Evolutionary conservation across 1,140 invertebrate species (phyloP), one percentile per base, ranked within the genome.

Genomic region (Neuroterus valhalla): DNA sequence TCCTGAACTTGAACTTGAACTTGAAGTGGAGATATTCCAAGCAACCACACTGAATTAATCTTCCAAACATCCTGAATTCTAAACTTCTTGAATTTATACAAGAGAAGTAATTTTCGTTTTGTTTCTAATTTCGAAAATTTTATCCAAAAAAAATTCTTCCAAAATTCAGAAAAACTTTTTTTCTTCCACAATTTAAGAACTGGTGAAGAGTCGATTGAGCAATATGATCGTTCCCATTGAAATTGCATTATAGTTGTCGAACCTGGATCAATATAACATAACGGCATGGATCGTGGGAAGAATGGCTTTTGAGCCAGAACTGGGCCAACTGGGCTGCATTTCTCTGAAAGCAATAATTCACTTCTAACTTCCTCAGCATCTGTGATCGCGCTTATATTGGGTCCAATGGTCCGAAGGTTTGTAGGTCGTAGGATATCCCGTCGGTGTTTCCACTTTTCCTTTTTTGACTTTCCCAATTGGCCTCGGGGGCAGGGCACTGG

Each of bases 401-500:
- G 55, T 38, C 55, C 23, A 62, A 62, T 31, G 55, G 55, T 62
- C 55, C 31, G 14, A 31, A 62, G 55, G 26, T 31, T 26, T 62
- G 23, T 62, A 31, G 55, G 55, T 62, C 23, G 52, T 15, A 62
- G 15, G 3, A 38, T 31, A 55, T 55, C 14, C 11, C 26, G 23
- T 62, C 19, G 52, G 52, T 12, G 52, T 12, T 62, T 26, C 8
- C 31, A 38, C 31, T 31, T 31, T 31, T 31, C 31, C 8, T 3
- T 6, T 31, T 31, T 6, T 38, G 10, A 2, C 4, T 26, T 26
- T 19, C 14, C 12, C 26, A 26, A 62, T 17, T 50, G 21, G 48
- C 21, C 19, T n/a, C 48, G 55, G 15, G 55, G 55, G 55, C 15
- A 23, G 55, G 23, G n/a, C 55, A 15, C 31, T 62, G 55, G 14